A percentile compares a stretch with the other conserved stretches of the same genome.
Evolutionary conservation across 2,797 vertebrate genomes (phyloP).

Genomic region (Carcharodon carcharias): DNA sequence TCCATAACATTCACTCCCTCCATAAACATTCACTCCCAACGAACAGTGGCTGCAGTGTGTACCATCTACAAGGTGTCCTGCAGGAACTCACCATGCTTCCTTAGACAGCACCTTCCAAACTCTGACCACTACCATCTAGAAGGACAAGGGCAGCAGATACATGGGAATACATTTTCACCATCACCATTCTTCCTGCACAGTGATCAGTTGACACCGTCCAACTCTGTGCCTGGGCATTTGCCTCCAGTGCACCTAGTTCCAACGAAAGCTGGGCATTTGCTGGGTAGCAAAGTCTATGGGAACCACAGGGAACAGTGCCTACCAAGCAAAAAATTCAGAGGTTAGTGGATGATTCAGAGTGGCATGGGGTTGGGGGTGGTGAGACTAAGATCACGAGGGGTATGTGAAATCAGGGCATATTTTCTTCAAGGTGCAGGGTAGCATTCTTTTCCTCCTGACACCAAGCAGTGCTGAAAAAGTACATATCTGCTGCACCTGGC

Average conservation of each 20-base stretch:
- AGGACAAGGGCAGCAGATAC: no score
- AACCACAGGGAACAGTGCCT: not conserved
- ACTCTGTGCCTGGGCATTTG: not conserved
- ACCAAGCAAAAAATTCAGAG: not conserved
- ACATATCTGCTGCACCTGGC: not conserved
- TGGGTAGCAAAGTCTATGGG: not conserved
- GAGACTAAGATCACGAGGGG: no score
- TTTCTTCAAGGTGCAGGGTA: not conserved
- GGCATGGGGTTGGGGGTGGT: no score
- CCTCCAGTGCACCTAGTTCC: not conserved
- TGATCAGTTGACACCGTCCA: not conserved
- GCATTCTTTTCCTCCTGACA: not conserved
- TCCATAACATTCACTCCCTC: no score
- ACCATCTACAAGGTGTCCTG: no score
- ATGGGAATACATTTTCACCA: not conserved
- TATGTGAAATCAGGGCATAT: no score
- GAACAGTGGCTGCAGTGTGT: no score
- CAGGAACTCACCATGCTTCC: no score
- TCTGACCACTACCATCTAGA: no score
- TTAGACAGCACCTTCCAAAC: no score
- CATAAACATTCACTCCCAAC: no score
- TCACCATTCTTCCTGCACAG: not conserved
- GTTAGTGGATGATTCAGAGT: not conserved
- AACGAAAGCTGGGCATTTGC: not conserved
- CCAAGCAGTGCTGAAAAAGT: not conserved